Conservation (phyloP, 1,140 invertebrate species). For the Vollenhovia emeryi region DNA sequence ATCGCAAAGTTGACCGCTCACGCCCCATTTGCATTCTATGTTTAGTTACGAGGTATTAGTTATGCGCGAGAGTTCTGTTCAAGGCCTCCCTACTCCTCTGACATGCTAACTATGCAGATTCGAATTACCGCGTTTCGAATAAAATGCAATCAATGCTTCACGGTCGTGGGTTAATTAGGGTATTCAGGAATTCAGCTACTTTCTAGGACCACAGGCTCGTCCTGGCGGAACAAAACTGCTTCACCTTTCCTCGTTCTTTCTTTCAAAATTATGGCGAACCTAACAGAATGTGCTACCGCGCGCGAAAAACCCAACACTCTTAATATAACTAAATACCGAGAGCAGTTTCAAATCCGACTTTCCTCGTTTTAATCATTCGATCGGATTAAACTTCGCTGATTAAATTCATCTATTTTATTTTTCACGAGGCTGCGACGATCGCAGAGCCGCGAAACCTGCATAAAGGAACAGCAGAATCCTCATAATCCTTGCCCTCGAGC, state of each 20-base stretch:
- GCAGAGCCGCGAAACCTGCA: background rate
- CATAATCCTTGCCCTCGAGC: constrained; percentile 38
- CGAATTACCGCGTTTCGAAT: constrained; percentile 49
- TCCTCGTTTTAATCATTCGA: too few relatives aligned
- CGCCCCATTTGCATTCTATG: constrained; percentile 44
- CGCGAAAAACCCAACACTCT: background rate
- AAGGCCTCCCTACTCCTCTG: background rate
- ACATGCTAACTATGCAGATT: constrained; percentile 45
- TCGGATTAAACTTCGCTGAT: background rate
- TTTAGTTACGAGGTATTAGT: constrained; percentile 53
- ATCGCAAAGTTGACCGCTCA: constrained; percentile 14
- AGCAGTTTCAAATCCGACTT: background rate
- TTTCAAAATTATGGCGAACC: background rate
- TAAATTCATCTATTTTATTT: background rate
- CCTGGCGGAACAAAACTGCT: constrained; percentile 42
- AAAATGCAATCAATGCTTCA: constrained; percentile 57
- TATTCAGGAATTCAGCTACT: constrained; percentile 49
- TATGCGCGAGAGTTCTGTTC: constrained; percentile 56
- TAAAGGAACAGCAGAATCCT: constrained; percentile 40
- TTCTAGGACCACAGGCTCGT: constrained; percentile 46
- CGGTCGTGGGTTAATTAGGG: constrained; percentile 50
- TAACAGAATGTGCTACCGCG: background rate
- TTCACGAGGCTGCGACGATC: background rate
- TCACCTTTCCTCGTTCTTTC: constrained; percentile 34
- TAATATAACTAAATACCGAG: background rate